Base-by-base conservation (phyloP, 2,113 vertebrate genomes). In the Phyllopteryx taeniolatus region DNA sequence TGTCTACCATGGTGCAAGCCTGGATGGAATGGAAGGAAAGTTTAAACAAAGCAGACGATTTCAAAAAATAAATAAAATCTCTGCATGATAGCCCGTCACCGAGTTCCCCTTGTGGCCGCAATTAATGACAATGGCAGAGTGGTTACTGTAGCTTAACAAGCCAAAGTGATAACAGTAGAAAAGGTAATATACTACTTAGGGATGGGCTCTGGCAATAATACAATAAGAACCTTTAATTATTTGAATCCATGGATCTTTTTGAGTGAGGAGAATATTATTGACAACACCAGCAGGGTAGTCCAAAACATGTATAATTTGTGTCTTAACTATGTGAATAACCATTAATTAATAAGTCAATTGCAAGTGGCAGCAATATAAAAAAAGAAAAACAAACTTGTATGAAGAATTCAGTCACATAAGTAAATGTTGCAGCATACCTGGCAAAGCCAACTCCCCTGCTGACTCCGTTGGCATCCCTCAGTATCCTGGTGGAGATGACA, bases 361-460 rank as follows among this genome's bases (percentile, higher is more conserved):
- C 35, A 39, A 39, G 35, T 39, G 35, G 35, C 35, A 39, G 3
- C 35, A 39, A 6, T 39, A 39, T 39, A 39, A 39, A 39, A 42
- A 68, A 39, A 43, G 6, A 10, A 47, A 47, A 59, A 59, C n/a
- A 10, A 59, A 59, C n/a, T 11, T 59, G 20, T 22, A 60, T 27
- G n/a, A 6, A 63, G 59, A 39, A 39, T 39, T 39, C 5, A 39
- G 15, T 7, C 6, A 8, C 39, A 33, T 42, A 27, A 13, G 42
- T 74, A 3, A 39, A 67, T 31, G 62, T 33, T 10, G 11, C 3
- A 43, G n/a, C 90, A 88, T 91, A 98, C 96, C 96, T 96, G 91
- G 96, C 96, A 78, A 98, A 98, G 83, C 96, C 96, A 14, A 98
- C 96, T 43, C 96, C 96, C 93, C 96, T 94, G 93, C 96, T 98